A percentile compares a stretch with the other conserved stretches of the same genome.
These are phyloP conservation scores for Coilia nasus DNA, from an alignment of 2,797 vertebrate species.

Conservation along the genomic window DNA sequence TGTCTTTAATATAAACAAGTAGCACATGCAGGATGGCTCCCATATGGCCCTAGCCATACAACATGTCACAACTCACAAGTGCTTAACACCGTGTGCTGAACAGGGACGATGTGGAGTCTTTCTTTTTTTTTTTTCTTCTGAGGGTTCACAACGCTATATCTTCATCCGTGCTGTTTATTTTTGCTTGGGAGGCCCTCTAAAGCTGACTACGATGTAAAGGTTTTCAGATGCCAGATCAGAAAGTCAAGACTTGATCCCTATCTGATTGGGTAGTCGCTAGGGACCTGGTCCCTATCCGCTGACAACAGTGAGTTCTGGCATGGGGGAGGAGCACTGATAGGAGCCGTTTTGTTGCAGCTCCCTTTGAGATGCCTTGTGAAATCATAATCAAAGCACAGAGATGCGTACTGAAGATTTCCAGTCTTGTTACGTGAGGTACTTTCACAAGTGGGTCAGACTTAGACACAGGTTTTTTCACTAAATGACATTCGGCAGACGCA, in stretches of 20 bases:
- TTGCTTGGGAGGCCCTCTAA: constrained; percentile 53
- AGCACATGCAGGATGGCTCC: background rate
- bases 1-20: background rate
- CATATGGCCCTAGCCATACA: too few relatives aligned
- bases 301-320: background rate
- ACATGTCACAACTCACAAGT: too few relatives aligned
- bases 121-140: constrained; percentile 23
- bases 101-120: background rate
- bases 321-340: background rate
- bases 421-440: background rate
- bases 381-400: constrained; percentile 6
- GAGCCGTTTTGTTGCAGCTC: background rate
- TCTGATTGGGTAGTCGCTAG: constrained; percentile 32
- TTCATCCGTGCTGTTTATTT: constrained; percentile 52
- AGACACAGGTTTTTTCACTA: background rate
- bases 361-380: background rate
- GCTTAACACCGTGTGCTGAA: too few relatives aligned
- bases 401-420: background rate
- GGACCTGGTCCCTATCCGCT: constrained; percentile 39
- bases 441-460: background rate
- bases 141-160: constrained; percentile 34
- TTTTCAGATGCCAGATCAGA: constrained; percentile 50
- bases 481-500: background rate
- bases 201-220: background rate
- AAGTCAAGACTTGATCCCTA: constrained; percentile 40